Evolutionary conservation across 2,113 vertebrate genomes (phyloP), one percentile per base, ranked within the genome.

Genomic region (Taurulus bubalis): DNA sequence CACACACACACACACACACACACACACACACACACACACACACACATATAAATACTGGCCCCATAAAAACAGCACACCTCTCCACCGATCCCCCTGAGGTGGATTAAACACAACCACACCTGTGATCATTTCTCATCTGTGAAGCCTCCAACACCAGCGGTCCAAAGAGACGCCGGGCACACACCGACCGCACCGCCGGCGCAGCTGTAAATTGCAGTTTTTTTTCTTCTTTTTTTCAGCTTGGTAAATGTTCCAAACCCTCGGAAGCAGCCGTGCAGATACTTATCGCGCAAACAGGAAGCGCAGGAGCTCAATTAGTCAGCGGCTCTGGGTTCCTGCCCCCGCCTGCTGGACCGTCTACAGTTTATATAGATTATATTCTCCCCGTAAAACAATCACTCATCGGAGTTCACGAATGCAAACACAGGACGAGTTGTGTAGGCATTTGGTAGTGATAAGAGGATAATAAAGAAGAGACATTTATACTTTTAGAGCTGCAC

Each of bases 91-190:
- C 65, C 85, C 22, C 56, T 1, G 58, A 84, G 85, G 84, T 62
- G 87, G 88, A 92, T 90, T 86, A 92, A 87, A 87, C 75, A 79
- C 88, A 85, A 64, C 79, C 87, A 71, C 91, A 92, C 91, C 91
- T 91, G 91, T 84, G 89, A 92, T 90, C 89, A 91, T 91, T 85
- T 63, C 87, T 92, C 89, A 91, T 80, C 76, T 91, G 88, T 92
- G 90, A 91, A 84, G 88, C 79, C 79, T 91, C 79, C 79, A 89
- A 78, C 81, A 82, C 83, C 79, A 77, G 74, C 8, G 55, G 84
- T 90, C 91, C 87, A 73, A 89, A 69, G 91, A 90, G 90, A 91
- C 36, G 5, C 80, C 34, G 20, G 55, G 63, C 72, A 77, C 73
- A 56, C 34, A 4, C 34, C 34, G 2, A 34, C 5, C 26, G 62